Evolutionary conservation across 2,888 invertebrate genomes (phyloP).

Genomic region (Standfussiana lucernea): DNA sequence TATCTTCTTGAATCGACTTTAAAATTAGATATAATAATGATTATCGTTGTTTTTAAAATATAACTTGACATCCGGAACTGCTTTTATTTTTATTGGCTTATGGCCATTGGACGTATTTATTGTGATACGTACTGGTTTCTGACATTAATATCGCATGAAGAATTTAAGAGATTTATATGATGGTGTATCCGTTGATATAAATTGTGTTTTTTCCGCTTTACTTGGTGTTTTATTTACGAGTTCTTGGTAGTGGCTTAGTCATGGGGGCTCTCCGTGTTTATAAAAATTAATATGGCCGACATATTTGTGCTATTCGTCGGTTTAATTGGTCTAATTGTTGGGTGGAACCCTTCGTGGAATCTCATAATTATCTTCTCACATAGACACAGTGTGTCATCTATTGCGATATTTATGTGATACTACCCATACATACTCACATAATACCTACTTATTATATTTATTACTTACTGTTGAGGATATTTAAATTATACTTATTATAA

Average conservation of each 20-base stretch:
- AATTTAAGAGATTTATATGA: constrained; percentile 69
- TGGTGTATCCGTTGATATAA: constrained; percentile 72
- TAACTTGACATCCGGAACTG: constrained; percentile 85
- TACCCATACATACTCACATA: constrained; percentile 33
- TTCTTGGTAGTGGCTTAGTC: constrained; percentile 70
- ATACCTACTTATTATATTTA: neutral
- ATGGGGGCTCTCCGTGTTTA: constrained; percentile 68
- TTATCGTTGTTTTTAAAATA: constrained; percentile 87
- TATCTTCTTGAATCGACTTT: constrained; percentile 86
- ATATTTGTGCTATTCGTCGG: constrained; percentile 75
- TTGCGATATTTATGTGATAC: constrained; percentile 58
- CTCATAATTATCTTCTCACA: constrained; percentile 68
- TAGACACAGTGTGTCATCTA: constrained; percentile 68
- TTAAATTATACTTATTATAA: neutral
- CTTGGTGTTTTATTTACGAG: constrained; percentile 61
- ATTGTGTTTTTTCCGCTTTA: constrained; percentile 69
- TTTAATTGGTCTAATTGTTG: constrained; percentile 85
- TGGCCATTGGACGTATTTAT: constrained; percentile 74
- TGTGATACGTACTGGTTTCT: constrained; percentile 68
- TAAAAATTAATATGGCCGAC: constrained; percentile 69
- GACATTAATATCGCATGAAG: constrained; percentile 63
- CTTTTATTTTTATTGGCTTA: constrained; percentile 77
- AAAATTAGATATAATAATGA: constrained; percentile 88
- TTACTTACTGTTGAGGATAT: neutral
- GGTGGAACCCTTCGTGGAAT: constrained; percentile 82